A percentile compares a stretch with the other conserved stretches of the same genome.
phyloP scores from a whole-genome alignment of 2,888 invertebrate species.

The Cryptocephalus moraei region DNA sequence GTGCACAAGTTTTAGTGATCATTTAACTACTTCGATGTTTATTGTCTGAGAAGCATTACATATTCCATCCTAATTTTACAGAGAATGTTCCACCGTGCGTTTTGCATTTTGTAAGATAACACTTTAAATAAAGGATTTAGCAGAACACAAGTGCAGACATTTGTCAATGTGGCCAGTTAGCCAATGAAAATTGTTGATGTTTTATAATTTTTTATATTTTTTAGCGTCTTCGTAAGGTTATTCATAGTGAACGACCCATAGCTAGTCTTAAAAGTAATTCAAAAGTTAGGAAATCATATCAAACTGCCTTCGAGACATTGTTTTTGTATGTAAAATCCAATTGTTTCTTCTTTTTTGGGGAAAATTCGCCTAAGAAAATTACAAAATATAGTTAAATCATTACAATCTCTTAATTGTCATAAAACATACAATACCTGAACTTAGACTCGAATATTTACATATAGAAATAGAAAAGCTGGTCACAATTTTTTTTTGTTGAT shows the following conservation, averaged over 20 bases:
- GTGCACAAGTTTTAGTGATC: conserved; percentile 29
- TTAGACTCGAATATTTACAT: no score
- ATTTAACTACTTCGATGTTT: conserved; percentile 22
- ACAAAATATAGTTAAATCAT: conserved; percentile 1
- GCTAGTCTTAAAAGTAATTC: conserved; percentile 10
- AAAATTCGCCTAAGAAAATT: neutral
- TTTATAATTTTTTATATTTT: conserved; percentile 20
- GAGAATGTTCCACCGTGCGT: conserved; percentile 1
- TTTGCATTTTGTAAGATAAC: conserved; percentile 3
- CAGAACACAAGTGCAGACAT: no score
- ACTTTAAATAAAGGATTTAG: no score
- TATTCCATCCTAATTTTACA: conserved; percentile 14
- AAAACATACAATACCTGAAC: neutral
- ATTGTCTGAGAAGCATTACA: conserved; percentile 7
- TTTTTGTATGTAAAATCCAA: neutral
- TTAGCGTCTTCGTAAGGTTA: conserved; percentile 22
- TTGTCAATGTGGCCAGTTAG: conserved; percentile 14
- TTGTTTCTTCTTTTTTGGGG: neutral
- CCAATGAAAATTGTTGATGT: conserved; percentile 17
- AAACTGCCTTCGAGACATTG: conserved; percentile 23
- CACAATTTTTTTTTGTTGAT: no score
- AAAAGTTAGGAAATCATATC: conserved; percentile 27
- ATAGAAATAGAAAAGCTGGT: no score
- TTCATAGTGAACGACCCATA: conserved; percentile 12
- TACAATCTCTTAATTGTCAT: neutral